Conservation (phyloP, 2,113 vertebrate genomes). For the Cacatua alba region DNA sequence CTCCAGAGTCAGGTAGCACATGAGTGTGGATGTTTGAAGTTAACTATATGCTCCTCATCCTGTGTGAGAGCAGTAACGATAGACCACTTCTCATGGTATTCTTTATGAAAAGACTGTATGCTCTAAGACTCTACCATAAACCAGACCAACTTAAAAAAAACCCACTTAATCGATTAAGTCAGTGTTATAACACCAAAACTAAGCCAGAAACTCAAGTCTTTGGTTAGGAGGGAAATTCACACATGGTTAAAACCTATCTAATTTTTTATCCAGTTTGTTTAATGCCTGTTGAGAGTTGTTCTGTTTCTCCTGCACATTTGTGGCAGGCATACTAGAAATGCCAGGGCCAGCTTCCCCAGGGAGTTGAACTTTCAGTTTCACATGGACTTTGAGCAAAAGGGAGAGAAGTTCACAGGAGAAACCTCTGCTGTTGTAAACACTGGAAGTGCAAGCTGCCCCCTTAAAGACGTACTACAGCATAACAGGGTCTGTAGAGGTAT, state of each 20-base stretch:
- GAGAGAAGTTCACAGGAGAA: not conserved
- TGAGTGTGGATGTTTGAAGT: not conserved
- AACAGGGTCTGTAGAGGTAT: not conserved
- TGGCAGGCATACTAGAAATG: not conserved
- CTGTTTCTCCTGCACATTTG: not conserved
- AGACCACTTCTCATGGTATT: not conserved
- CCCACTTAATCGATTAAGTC: accelerated
- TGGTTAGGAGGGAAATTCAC: not conserved
- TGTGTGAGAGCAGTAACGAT: not conserved
- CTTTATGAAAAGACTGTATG: not conserved
- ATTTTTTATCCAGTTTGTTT: not conserved
- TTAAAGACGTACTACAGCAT: not conserved
- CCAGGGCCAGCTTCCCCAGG: not conserved
- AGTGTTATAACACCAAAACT: not conserved
- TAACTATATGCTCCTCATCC: not conserved
- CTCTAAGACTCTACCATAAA: not conserved
- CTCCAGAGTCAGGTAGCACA: not conserved
- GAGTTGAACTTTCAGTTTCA: not conserved
- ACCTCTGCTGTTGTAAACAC: not conserved
- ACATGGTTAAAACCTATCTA: not conserved
- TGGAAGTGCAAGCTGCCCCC: not conserved
- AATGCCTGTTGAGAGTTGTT: not conserved
- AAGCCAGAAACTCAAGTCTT: not conserved
- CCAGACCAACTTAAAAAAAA: not conserved
- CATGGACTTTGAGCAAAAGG: not conserved